Evolutionary conservation across 1,140 invertebrate species (phyloP).

Genomic region (Pachypsylla venusta): DNA sequence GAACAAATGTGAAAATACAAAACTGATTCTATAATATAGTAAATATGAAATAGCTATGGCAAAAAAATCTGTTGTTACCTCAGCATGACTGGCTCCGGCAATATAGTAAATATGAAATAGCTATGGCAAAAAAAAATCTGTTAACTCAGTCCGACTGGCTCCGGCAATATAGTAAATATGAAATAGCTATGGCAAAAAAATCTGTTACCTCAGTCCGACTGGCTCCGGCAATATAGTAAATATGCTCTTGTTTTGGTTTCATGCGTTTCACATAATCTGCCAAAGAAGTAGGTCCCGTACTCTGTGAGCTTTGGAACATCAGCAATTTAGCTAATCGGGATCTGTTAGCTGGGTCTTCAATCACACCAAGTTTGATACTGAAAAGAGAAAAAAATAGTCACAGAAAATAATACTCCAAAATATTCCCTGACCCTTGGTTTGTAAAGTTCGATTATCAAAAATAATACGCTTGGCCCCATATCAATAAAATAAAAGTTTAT

Average conservation of each 20-base stretch:
- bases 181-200: not conserved
- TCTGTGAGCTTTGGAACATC: constrained; percentile 74
- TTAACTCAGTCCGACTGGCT: too few relatives aligned
- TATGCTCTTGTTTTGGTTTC: constrained; percentile 92
- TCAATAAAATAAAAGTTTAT: too few relatives aligned
- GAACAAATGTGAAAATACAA: too few relatives aligned
- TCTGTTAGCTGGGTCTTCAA: constrained; percentile 94
- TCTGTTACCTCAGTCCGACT: constrained; percentile 56
- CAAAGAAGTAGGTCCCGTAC: constrained; percentile 52
- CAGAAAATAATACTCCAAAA: too few relatives aligned
- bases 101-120: not conserved
- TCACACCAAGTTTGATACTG: constrained; percentile 88
- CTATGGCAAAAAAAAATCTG: too few relatives aligned
- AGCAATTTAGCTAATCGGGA: constrained; percentile 89
- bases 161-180: too few relatives aligned
- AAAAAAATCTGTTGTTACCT: too few relatives aligned
- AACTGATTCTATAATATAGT: too few relatives aligned
- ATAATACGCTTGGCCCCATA: too few relatives aligned
- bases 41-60: not conserved
- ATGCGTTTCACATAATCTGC: constrained; percentile 87
- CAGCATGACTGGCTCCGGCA: too few relatives aligned
- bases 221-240: constrained; percentile 93
- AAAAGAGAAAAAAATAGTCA: constrained; percentile 18
- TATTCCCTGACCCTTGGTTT: too few relatives aligned
- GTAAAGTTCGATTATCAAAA: too few relatives aligned